These are phyloP conservation scores for Petrocephalus microphthalmus DNA, from an alignment of 2,113 vertebrate genomes.

Conservation along the genomic window DNA sequence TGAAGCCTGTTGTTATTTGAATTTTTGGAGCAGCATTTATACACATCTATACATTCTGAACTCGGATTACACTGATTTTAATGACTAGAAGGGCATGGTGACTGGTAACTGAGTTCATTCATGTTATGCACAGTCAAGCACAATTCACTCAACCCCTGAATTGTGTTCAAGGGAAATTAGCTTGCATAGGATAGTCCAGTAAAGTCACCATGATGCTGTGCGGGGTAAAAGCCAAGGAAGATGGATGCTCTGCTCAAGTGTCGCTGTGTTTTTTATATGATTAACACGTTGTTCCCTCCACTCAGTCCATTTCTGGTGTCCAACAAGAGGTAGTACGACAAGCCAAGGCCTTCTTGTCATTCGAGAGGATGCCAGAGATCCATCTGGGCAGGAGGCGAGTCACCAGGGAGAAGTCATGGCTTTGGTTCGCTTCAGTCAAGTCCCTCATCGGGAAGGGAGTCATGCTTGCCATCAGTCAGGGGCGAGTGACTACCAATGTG, in stretches of 20 bases:
- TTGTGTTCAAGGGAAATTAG: conserved; percentile 37
- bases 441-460: conserved; percentile 91
- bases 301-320: conserved; percentile 89
- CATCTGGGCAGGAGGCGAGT: conserved; percentile 68
- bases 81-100: not conserved
- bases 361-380: conserved; percentile 87
- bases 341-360: conserved; percentile 82
- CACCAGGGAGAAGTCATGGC: conserved; percentile 78
- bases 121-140: conserved; percentile 28
- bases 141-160: conserved; percentile 28
- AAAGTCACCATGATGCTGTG: not conserved
- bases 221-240: not conserved
- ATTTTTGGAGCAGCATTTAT: not conserved
- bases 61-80: not conserved
- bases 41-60: not conserved
- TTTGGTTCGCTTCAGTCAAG: conserved; percentile 89
- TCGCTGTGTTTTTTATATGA: conserved; percentile 34
- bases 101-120: not conserved
- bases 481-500: conserved; percentile 84
- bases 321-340: conserved; percentile 92
- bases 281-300: conserved; percentile 42
- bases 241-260: not conserved
- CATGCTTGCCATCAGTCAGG: conserved; percentile 91
- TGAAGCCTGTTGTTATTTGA: not conserved
- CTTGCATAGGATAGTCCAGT: not conserved